These are phyloP conservation scores for Crenichthys baileyi DNA, from an alignment of 2,797 vertebrate genomes.

Conservation along the genomic window DNA sequence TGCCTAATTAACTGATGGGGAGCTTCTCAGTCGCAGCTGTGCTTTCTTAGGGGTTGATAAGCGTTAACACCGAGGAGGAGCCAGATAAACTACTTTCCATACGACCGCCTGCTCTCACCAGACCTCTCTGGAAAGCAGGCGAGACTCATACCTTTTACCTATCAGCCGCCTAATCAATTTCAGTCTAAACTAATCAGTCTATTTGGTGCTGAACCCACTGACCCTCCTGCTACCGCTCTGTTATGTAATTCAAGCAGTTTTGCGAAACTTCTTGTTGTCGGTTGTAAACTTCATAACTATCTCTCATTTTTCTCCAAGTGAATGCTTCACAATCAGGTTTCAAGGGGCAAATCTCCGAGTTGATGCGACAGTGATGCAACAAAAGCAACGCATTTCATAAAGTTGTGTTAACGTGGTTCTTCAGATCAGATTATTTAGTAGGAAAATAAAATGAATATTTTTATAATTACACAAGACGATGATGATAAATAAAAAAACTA, in stretches of 20 bases:
- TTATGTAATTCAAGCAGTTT: slow-evolving; percentile 74
- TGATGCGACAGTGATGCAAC: too few relatives aligned
- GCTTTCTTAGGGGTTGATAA: slow-evolving; percentile 50
- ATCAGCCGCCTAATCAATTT: slow-evolving; percentile 39
- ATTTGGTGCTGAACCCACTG: not conserved
- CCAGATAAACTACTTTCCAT: slow-evolving; percentile 27
- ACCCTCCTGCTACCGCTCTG: slow-evolving; percentile 2
- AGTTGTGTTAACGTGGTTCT: too few relatives aligned
- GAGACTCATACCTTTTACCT: slow-evolving; percentile 32
- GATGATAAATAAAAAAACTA: too few relatives aligned
- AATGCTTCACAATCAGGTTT: not conserved
- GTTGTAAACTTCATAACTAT: not conserved
- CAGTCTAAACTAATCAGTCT: slow-evolving; percentile 34
- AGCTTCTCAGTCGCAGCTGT: slow-evolving; percentile 51
- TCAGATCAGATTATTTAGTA: too few relatives aligned
- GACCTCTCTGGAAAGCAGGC: not conserved
- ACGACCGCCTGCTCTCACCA: not conserved
- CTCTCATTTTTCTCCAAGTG: not conserved
- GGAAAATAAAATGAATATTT: too few relatives aligned
- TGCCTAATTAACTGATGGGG: slow-evolving; percentile 48
- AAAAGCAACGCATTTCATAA: too few relatives aligned
- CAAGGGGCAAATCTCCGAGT: not conserved
- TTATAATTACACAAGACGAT: too few relatives aligned
- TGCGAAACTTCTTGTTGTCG: slow-evolving; percentile 69
- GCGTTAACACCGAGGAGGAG: slow-evolving; percentile 38